Percentiles rank a stretch among this genome's conserved stretches.
Evolutionary conservation across 2,888 invertebrate species (phyloP).

Genomic region (Heliconius sara): DNA sequence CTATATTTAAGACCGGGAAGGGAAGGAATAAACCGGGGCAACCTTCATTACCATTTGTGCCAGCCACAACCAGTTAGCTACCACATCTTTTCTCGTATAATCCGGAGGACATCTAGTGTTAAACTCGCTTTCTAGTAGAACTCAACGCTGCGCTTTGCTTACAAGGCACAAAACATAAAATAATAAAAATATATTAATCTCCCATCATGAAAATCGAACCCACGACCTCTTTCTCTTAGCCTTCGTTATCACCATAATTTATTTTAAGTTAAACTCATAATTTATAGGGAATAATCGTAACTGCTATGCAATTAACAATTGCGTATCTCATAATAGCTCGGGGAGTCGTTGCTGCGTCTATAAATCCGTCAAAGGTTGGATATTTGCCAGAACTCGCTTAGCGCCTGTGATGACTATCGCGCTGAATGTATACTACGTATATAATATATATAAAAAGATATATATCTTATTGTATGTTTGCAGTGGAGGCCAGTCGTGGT

Average conservation of each 20-base stretch:
- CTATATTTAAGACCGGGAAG: no score
- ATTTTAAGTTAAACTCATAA: conserved; percentile 17
- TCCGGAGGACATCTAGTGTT: no score
- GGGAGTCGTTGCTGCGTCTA: conserved; percentile 35
- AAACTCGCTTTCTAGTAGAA: no score
- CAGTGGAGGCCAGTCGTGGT: no score
- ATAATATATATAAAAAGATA: not conserved
- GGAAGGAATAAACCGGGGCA: no score
- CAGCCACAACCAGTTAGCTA: no score
- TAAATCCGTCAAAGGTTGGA: conserved; percentile 46
- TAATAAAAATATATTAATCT: not conserved
- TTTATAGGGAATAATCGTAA: conserved; percentile 17
- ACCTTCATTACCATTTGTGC: no score
- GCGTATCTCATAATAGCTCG: conserved; percentile 43
- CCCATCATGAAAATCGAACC: not conserved
- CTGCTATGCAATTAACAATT: conserved; percentile 37
- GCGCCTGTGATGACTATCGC: conserved; percentile 31
- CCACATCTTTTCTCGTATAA: no score
- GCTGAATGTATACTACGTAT: not conserved
- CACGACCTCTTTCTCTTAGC: not conserved
- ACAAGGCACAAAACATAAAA: no score
- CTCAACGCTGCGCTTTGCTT: no score
- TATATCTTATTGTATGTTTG: no score
- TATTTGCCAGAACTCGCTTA: conserved; percentile 38
- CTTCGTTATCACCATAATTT: not conserved